phyloP scores from a whole-genome alignment of 2,888 invertebrate species.

The Tetheella fluctuosa region DNA sequence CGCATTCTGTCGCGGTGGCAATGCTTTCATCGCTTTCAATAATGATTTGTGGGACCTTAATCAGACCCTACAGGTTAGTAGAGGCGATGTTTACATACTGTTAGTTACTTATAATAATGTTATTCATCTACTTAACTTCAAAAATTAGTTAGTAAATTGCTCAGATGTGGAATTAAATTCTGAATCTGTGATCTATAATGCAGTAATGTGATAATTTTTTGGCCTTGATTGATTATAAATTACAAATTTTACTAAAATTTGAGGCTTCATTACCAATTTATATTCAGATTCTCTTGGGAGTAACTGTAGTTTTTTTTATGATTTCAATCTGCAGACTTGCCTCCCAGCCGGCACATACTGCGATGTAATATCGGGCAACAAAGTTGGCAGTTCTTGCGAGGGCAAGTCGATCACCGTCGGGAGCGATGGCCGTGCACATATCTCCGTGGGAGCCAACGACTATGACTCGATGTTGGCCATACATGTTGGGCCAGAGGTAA shows the following conservation, averaged over 20 bases:
- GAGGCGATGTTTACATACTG: no score
- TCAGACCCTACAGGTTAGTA: constrained; percentile 73
- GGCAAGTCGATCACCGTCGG: constrained; percentile 87
- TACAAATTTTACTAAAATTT: no score
- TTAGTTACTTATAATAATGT: no score
- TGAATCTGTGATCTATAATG: no score
- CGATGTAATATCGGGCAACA: constrained; percentile 89
- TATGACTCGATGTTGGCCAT: constrained; percentile 87
- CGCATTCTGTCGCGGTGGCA: constrained; percentile 86
- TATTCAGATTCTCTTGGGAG: no score
- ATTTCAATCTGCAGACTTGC: constrained; percentile 73
- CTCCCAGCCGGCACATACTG: constrained; percentile 90
- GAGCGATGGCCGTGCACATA: constrained; percentile 80
- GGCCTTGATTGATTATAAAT: no score
- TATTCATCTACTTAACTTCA: no score
- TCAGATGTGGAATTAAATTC: no score
- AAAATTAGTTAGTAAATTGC: no score
- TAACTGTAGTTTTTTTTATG: background rate
- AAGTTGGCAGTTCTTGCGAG: constrained; percentile 81
- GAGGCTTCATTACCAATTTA: no score
- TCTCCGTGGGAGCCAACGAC: constrained; percentile 79
- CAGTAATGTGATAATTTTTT: no score
- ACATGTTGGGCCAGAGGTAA: constrained; percentile 79
- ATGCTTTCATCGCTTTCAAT: constrained; percentile 86
- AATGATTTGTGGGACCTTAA: constrained; percentile 79